A percentile compares a stretch with the other conserved stretches of the same genome.
phyloP scores from a whole-genome alignment of 2,797 vertebrate species.

The Neosilurus mollespiculum region DNA sequence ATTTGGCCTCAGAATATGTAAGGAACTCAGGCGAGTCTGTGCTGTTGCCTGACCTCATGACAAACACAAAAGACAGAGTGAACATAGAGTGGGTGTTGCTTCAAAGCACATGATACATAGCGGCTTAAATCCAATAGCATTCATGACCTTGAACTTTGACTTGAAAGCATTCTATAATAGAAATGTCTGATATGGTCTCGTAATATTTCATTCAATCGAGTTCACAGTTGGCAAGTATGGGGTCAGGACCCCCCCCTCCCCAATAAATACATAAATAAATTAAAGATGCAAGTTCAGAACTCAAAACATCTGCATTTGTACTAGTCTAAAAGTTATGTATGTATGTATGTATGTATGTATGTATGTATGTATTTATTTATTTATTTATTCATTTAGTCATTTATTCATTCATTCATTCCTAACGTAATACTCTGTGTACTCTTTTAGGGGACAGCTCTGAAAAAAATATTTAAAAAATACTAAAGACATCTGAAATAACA shows the following conservation, averaged over 20 bases:
- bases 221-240: not conserved
- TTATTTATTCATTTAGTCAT: too few relatives aligned
- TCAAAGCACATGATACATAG: slow-evolving; percentile 63
- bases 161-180: slow-evolving; percentile 13
- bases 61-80: slow-evolving; percentile 54
- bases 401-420: too few relatives aligned
- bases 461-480: not conserved
- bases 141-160: slow-evolving; percentile 1
- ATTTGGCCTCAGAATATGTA: slow-evolving; percentile 62
- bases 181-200: slow-evolving; percentile 26
- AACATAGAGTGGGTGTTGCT: slow-evolving; percentile 59
- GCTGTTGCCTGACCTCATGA: slow-evolving; percentile 47
- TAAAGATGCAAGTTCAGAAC: not conserved
- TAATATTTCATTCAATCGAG: slow-evolving; percentile 4
- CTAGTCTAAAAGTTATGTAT: too few relatives aligned
- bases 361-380: too few relatives aligned
- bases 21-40: slow-evolving; percentile 40
- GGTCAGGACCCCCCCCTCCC: not conserved
- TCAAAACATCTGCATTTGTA: not conserved
- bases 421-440: not conserved
- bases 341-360: too few relatives aligned
- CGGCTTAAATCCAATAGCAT: slow-evolving; percentile 53
- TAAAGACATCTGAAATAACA: not conserved
- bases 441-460: not conserved
- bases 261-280: not conserved